Base-by-base conservation (phyloP, 2,797 vertebrate genomes). In the Sebastes melanostomus region DNA sequence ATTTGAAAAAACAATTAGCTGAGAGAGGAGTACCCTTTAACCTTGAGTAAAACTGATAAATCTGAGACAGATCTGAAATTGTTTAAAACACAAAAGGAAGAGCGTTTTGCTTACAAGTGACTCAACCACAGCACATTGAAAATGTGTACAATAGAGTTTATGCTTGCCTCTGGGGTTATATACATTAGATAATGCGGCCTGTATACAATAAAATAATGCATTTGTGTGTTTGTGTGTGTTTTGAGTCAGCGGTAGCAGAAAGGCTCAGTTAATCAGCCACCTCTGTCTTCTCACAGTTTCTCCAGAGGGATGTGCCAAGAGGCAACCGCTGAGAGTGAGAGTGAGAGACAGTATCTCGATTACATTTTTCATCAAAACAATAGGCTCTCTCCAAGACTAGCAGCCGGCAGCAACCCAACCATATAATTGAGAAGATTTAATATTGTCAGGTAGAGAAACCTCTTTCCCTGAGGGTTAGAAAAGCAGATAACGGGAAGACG, bases 281-380 rank as follows among this genome's bases (percentile, higher is more conserved):
- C 67, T 46, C 66, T 83, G 55, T 76, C 72, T 62, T 58, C 56
- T 77, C 72, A 55, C 71, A 6, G 34, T 71, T 75, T 54, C 58
- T 87, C 86, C 46, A 61, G 79, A 89, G 73, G 56, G 56, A 71
- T 3, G 25, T 77, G 77, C 83, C 68, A 78, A 77, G 67, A 86
- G 81, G 77, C 74, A 77, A 81, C 78, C 2, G 14, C 85, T 72
- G 82, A 71, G 71, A 78, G 70, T 77, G 79, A 89, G 81, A 89
- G 78, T 77, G 79, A 89, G 81, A 89, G 78, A 90, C 84, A 25
- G 60, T 81, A 74, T 91, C 87, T 83, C 91, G 91, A 92, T 93
- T 93, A 82, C 77, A 81, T 91, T 92, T 93, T 86, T 88, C 89
- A 92, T 86, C 89, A 86, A 85, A 92, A 92, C 81, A 92, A 91